Base-by-base conservation (phyloP, 2,888 invertebrate species). In the Stramonita haemastoma region DNA sequence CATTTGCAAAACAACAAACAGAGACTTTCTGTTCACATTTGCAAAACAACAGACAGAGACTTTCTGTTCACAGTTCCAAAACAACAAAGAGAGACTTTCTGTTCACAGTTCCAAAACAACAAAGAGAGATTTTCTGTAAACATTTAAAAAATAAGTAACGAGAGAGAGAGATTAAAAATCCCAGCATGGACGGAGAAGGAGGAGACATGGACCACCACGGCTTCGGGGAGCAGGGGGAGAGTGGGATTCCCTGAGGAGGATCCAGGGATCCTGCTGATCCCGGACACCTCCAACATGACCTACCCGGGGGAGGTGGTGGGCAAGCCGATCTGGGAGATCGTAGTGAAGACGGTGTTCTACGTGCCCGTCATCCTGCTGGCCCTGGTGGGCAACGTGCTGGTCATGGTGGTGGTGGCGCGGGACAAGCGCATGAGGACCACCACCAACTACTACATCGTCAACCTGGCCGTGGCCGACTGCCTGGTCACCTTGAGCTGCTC, bases 401-500 rank as follows among this genome's bases (percentile, higher is more conserved):
- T 94, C 29, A 94, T 94, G 46, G 90, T 93, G 6, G 93, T 94
- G 8, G 95, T 95, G n/a, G 90, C 93, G 34, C 90, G 92, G 46
- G 93, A 94, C 90, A 93, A 92, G 79, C 92, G 94, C 34, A 95
- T 95, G 95, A 89, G 91, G 87, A 95, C 95, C 0, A 94, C 95
- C n/a, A 95, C 95, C 36, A 95, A 95, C 91, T 95, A 93, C 89
- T 95, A 95, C 92, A 94, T 95, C 85, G 95, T 95, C 17, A 95
- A 95, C 88, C 91, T 95, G 88, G 95, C 95, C 17, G 94, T 95
- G 60, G 93, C 95, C 0, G 95, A 95, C 89, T 93, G 95, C n/a
- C 91, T 95, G 87, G 94, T 95, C 56, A 94, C 94, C 0, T 70
- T 94, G 13, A 96, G 98, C 15, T 97, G 98, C 91, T 98, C 98